Evolutionary conservation across 2,113 vertebrate genomes (phyloP).

Genomic region (Anarrhichthys ocellatus): DNA sequence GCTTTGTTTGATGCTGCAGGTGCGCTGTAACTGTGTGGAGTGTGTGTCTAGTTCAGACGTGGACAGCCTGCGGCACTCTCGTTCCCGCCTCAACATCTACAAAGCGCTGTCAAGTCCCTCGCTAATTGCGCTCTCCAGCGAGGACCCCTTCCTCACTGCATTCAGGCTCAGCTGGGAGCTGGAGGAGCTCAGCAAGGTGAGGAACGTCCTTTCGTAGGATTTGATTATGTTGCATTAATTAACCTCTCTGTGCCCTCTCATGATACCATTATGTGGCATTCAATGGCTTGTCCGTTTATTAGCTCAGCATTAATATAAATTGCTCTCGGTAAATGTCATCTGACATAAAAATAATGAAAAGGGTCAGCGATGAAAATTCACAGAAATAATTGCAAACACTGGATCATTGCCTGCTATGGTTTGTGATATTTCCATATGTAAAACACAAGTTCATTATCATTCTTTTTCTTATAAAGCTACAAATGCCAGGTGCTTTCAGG

Average conservation of each 20-base stretch:
- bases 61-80: constrained; percentile 96
- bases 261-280: neutral
- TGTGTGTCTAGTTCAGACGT: constrained; percentile 97
- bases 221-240: constrained; percentile 2
- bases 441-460: neutral
- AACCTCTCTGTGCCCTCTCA: constrained; percentile 9
- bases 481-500: neutral
- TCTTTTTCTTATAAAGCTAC: neutral
- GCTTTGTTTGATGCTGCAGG: constrained; percentile 70
- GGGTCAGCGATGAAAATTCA: neutral
- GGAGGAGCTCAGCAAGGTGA: constrained; percentile 95
- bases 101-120: constrained; percentile 95
- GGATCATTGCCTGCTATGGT: neutral
- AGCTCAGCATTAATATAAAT: neutral
- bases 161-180: constrained; percentile 98
- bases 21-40: constrained; percentile 97
- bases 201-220: neutral
- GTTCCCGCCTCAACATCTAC: constrained; percentile 98
- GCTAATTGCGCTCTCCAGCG: constrained; percentile 94
- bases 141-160: constrained; percentile 97
- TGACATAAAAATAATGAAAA: neutral
- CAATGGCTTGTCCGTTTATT: neutral
- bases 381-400: neutral
- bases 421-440: neutral
- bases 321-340: neutral